phyloP scores from a whole-genome alignment of 1,140 invertebrate genomes.

The Druon quercuslanigerum region DNA sequence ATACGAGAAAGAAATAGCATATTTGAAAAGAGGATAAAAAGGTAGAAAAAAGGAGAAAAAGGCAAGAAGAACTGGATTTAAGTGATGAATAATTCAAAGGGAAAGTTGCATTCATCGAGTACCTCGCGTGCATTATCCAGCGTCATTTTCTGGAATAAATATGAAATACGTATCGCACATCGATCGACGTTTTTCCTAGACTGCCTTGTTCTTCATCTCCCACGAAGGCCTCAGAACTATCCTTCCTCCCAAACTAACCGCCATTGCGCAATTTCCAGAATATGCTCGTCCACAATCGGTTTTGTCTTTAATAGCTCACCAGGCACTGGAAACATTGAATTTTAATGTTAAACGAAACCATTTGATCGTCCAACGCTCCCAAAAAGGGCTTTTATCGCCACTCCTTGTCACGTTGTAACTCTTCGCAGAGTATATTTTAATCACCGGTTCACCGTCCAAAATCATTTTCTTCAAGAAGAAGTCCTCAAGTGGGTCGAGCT shows the following conservation, averaged over 20 bases:
- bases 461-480: conserved; percentile 21
- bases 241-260: background rate
- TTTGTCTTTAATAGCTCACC: background rate
- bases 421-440: conserved; percentile 6
- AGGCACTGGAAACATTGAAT: background rate
- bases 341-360: conserved; percentile 14
- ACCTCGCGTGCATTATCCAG: conserved; percentile 18
- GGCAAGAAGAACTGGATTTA: conserved; percentile 20
- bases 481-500: conserved; percentile 42
- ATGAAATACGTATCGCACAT: conserved; percentile 30
- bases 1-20: background rate
- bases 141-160: conserved; percentile 25
- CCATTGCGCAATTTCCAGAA: conserved; percentile 12
- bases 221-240: background rate
- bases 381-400: conserved; percentile 12
- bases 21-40: conserved; percentile 1
- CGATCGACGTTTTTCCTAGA: conserved; percentile 7
- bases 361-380: conserved; percentile 2
- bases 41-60: background rate
- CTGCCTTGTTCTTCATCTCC: conserved; percentile 24
- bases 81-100: conserved; percentile 20
- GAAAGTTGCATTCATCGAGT: conserved; percentile 15
- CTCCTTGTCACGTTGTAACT: background rate
- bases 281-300: background rate
- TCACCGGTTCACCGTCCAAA: conserved; percentile 8